Conservation (phyloP, 2,797 vertebrate genomes). For the Euthynnus affinis region DNA sequence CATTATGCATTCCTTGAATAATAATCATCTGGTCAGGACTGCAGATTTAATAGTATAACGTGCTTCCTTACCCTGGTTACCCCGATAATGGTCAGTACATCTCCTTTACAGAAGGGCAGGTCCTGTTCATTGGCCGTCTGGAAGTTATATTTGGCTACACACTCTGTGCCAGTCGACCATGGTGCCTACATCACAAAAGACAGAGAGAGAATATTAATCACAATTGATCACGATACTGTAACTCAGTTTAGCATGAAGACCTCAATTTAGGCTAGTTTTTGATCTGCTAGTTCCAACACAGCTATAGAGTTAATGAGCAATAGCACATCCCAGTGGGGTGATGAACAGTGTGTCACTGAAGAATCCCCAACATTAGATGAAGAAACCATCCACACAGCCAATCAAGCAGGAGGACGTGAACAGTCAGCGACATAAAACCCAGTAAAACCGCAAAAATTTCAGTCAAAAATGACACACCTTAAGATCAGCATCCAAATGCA, state of each 20-base stretch:
- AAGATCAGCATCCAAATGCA: not conserved
- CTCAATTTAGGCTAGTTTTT: not conserved
- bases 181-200: constrained; percentile 75
- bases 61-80: constrained; percentile 92
- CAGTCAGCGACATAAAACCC: not conserved
- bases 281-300: not conserved
- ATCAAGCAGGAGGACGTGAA: not conserved
- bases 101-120: constrained; percentile 97
- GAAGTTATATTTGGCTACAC: constrained; percentile 99
- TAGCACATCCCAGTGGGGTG: too few relatives aligned
- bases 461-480: not conserved
- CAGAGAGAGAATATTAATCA: constrained; percentile 34
- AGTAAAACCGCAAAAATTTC: not conserved
- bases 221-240: constrained; percentile 12
- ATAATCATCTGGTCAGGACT: not conserved
- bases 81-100: constrained; percentile 95
- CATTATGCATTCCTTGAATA: not conserved
- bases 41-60: not conserved
- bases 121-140: constrained; percentile 95
- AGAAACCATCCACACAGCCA: not conserved
- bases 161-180: constrained; percentile 96
- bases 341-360: too few relatives aligned
- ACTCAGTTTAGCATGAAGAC: not conserved
- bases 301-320: too few relatives aligned
- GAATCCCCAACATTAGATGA: too few relatives aligned